These are phyloP conservation scores for Platygyra sinensis DNA, from an alignment of 64 coral and sea anemone species.

Conservation along the genomic window DNA sequence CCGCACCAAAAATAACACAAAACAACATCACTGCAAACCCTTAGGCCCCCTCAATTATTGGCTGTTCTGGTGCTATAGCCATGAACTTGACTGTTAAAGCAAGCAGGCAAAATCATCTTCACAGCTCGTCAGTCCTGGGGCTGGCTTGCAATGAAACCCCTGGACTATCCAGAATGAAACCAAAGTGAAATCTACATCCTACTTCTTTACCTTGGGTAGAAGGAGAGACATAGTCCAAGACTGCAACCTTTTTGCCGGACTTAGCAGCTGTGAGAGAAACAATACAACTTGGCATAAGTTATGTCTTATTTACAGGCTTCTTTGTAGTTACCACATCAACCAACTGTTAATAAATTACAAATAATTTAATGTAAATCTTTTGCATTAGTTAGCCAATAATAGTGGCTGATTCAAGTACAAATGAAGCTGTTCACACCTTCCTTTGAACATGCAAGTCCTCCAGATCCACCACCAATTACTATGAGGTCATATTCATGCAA, in stretches of 20 bases:
- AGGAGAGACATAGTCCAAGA: slow-evolving; percentile 88
- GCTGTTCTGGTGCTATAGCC: no score
- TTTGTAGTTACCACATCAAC: neutral
- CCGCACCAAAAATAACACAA: no score
- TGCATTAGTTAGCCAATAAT: no score
- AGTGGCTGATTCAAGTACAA: no score
- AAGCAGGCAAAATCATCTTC: no score
- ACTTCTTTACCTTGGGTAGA: slow-evolving; percentile 75
- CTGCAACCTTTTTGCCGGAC: slow-evolving; percentile 94
- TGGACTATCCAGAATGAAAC: neutral
- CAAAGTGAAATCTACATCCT: neutral
- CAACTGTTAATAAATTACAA: no score
- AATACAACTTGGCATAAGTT: neutral
- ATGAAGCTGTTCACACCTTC: slow-evolving; percentile 57
- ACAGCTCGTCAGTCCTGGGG: no score
- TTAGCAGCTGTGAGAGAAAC: slow-evolving; percentile 63
- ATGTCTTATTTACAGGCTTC: neutral
- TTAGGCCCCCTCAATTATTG: no score
- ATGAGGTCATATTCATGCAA: slow-evolving; percentile 88
- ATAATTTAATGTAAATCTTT: no score
- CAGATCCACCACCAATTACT: slow-evolving; percentile 97
- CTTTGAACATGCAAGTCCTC: slow-evolving; percentile 93
- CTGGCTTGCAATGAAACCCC: no score
- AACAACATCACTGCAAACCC: no score
- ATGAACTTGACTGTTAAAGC: no score